phyloP scores from a whole-genome alignment of 2,888 invertebrate genomes.

The Allophyes oxyacanthae region DNA sequence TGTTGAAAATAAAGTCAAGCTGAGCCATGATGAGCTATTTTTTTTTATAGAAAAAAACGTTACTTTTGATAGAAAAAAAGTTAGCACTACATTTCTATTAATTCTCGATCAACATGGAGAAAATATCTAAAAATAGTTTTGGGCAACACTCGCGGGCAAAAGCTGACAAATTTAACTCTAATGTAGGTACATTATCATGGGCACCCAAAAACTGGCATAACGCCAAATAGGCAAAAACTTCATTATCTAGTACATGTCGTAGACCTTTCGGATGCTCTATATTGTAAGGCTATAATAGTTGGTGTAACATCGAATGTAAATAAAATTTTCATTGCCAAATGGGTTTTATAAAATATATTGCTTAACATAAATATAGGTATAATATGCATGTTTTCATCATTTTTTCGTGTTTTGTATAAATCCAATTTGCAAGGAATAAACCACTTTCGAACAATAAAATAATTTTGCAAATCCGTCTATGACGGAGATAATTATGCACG shows the following conservation, averaged over 20 bases:
- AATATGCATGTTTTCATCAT: too few species aligned
- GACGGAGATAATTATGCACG: too few species aligned
- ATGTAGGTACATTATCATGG: conserved; percentile 23
- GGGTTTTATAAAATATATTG: conserved; percentile 41
- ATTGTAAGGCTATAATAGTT: conserved; percentile 36
- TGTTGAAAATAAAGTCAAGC: too few species aligned
- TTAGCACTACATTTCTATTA: too few species aligned
- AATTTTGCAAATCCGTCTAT: too few species aligned
- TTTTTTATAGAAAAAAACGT: too few species aligned
- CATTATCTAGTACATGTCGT: conserved; percentile 34
- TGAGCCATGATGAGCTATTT: too few species aligned
- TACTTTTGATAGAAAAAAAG: too few species aligned
- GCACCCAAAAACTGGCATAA: conserved; percentile 39
- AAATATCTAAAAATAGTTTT: conserved; percentile 7
- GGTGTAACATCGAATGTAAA: conserved; percentile 32
- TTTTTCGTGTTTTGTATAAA: too few species aligned
- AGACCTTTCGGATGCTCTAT: conserved; percentile 30
- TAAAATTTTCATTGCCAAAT: conserved; percentile 51
- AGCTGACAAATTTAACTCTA: conserved; percentile 36
- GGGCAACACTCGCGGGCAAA: conserved; percentile 1
- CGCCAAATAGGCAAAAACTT: conserved; percentile 51
- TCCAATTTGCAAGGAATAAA: too few species aligned
- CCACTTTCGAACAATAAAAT: too few species aligned
- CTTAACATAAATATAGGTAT: conserved; percentile 11
- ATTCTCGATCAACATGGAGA: neutral